phyloP scores from a whole-genome alignment of 1,140 invertebrate genomes.

The Anastatus disparis region DNA sequence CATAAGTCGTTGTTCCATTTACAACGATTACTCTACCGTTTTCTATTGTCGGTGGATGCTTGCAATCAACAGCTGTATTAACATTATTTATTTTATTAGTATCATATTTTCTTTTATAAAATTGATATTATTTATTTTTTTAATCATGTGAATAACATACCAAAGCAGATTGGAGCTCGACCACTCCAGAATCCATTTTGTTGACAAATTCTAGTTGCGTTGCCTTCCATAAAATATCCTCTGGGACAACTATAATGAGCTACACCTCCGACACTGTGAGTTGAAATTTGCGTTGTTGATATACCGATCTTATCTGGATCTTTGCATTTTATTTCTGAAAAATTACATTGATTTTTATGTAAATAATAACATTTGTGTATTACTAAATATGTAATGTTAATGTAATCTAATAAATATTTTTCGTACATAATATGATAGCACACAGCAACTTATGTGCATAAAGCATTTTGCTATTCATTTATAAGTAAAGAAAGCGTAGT shows the following conservation, averaged over 20 bases:
- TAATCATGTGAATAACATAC: too few relatives aligned
- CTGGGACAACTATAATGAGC: conserved; percentile 84
- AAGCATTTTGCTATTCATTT: too few relatives aligned
- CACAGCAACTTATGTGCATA: too few relatives aligned
- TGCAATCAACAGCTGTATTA: conserved; percentile 85
- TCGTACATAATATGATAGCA: too few relatives aligned
- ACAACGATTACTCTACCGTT: conserved; percentile 88
- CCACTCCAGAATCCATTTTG: conserved; percentile 87
- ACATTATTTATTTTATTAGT: too few relatives aligned
- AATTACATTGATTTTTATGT: not conserved
- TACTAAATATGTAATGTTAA: too few relatives aligned
- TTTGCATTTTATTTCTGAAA: conserved; percentile 80
- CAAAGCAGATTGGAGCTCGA: conserved; percentile 79
- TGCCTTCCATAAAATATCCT: conserved; percentile 84
- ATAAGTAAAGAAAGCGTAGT: too few relatives aligned
- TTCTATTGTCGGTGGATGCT: conserved; percentile 79
- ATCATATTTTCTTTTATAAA: too few relatives aligned
- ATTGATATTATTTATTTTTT: too few relatives aligned
- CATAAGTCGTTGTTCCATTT: conserved; percentile 84
- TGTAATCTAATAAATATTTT: too few relatives aligned
- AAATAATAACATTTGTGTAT: too few relatives aligned
- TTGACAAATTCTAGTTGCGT: conserved; percentile 80
- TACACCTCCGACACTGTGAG: conserved; percentile 78
- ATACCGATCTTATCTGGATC: conserved; percentile 73
- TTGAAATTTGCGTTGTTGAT: conserved; percentile 71